Base-by-base conservation (phyloP, 2,888 invertebrate species). In the Drosophila formosana region DNA sequence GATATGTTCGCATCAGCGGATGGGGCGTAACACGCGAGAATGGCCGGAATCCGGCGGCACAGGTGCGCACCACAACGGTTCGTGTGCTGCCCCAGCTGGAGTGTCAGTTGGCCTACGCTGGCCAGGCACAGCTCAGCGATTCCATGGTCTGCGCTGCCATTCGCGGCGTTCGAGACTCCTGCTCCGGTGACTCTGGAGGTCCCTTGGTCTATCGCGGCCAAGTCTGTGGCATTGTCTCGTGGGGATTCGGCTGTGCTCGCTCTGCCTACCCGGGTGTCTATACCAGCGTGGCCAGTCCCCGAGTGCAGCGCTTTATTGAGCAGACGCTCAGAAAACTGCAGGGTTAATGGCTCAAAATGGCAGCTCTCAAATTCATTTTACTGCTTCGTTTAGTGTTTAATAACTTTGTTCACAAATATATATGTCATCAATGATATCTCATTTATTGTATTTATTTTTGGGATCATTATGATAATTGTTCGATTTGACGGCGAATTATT, bases 171-270 rank as follows among this genome's bases (percentile, higher is more conserved):
- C 82, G 72, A 45, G 92, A 92, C 67, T 88, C 92, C 1, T 92
- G 92, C 55, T 82, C 84, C 2, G 92, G 92, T 0, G 92, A 92
- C 64, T 92, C 92, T 2, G 92, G 92, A 4, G 92, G 92, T 3
- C 92, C 92, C 0, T 72, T 89, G 23, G 88, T 91, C 3, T 86
- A 78, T 41, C 86, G 90, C 3, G 89, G 89, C 0, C 75, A 84
- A 32, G 82, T 92, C 78, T 80, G 92, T 95, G 96, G 96, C 30
- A 93, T 97, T 18, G 96, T 96, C 0, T 96, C 96, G 0, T 92
- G 90, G 88, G 92, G 91, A 23, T 80, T 89, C 41, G 91, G 91
- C 0, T 92, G 91, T 63, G 92, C 73, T 0, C 78, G 82, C 3
- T 32, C 62, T 3, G 74, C 81, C 13, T 89, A 79, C 75, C 91